These are phyloP conservation scores for Urophycis tenuis DNA, from an alignment of 2,797 vertebrate species.

Conservation along the genomic window DNA sequence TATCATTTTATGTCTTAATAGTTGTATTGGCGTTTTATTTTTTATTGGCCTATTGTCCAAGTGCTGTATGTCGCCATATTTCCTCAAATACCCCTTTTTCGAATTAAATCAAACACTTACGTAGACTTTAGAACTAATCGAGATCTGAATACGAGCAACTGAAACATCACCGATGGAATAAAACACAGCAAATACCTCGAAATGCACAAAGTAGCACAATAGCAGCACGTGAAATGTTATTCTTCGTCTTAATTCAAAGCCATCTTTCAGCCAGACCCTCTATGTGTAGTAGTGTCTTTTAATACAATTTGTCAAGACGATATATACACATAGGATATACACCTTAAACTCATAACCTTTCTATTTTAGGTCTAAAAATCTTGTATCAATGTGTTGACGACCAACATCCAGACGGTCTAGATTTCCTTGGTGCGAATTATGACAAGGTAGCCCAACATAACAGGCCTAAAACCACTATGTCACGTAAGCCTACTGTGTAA, in stretches of 20 bases:
- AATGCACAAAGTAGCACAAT: neutral
- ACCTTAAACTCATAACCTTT: too few species aligned
- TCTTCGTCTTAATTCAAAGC: neutral
- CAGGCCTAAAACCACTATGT: neutral
- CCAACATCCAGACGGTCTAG: neutral
- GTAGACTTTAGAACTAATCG: neutral
- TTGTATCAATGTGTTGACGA: neutral
- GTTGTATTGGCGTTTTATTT: neutral
- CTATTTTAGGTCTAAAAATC: neutral
- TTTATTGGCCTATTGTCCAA: neutral
- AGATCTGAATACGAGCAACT: neutral
- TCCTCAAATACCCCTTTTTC: neutral
- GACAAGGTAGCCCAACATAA: neutral
- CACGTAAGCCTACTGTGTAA: neutral
- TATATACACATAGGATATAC: too few species aligned
- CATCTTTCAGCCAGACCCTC: neutral
- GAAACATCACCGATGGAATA: neutral
- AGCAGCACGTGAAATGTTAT: neutral
- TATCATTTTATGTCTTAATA: neutral
- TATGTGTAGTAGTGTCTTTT: neutral
- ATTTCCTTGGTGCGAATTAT: neutral
- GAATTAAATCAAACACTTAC: neutral
- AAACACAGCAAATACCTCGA: neutral
- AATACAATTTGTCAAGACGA: neutral
- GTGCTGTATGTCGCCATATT: neutral